phyloP scores from a whole-genome alignment of 2,888 invertebrate species.

The Neuroscelio doddi region DNA sequence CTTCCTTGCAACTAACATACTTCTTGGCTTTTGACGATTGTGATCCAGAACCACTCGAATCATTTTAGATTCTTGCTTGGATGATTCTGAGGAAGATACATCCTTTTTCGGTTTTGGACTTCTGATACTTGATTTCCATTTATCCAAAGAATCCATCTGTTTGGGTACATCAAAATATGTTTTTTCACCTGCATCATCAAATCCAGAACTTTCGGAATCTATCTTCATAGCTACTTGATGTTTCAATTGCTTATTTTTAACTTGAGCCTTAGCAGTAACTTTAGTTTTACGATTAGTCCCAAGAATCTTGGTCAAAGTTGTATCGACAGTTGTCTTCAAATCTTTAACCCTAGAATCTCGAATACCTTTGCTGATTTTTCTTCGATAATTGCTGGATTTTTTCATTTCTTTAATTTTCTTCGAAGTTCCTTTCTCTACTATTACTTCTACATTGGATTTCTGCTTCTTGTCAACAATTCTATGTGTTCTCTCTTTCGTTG shows the following conservation, averaged over 20 bases:
- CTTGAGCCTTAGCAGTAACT: constrained; percentile 25
- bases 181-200: constrained; percentile 54
- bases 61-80: constrained; percentile 15
- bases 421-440: constrained; percentile 24
- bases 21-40: constrained; percentile 17
- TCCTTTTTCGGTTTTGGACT: constrained; percentile 17
- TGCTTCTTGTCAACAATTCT: constrained; percentile 57
- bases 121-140: constrained; percentile 25
- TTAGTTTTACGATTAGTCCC: constrained; percentile 37
- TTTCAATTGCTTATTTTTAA: constrained; percentile 36
- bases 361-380: constrained; percentile 22
- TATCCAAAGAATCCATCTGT: constrained; percentile 1
- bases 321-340: constrained; percentile 44
- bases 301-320: constrained; percentile 30
- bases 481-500: constrained; percentile 59
- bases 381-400: constrained; percentile 21
- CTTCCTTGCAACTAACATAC: constrained; percentile 26
- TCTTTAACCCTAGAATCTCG: constrained; percentile 38
- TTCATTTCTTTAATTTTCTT: constrained; percentile 40
- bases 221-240: constrained; percentile 54
- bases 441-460: constrained; percentile 27
- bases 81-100: too few species aligned
- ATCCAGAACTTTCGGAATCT: constrained; percentile 61
- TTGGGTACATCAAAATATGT: background rate
- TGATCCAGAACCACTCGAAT: constrained; percentile 11